phyloP scores from a whole-genome alignment of 2,888 invertebrate species.

The Eupeodes luniger region DNA sequence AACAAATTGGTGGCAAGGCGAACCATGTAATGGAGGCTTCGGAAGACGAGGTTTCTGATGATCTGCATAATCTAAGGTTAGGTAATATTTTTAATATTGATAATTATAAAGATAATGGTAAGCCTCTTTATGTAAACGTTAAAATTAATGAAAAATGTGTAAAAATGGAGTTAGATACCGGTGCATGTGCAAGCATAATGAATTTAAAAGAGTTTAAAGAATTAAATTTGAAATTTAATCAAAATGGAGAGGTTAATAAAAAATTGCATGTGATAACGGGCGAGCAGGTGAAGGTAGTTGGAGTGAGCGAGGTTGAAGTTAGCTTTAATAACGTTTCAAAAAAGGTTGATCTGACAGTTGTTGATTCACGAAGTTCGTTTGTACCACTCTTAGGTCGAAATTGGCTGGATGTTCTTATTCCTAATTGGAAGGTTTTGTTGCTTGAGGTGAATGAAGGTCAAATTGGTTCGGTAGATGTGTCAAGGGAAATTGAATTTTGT shows the following conservation, averaged over 20 bases:
- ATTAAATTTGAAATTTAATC: conserved; percentile 6
- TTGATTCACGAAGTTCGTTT: conserved; percentile 20
- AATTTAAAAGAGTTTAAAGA: conserved; percentile 14
- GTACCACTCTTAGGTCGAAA: conserved; percentile 27
- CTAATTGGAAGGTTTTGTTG: not conserved
- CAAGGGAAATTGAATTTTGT: conserved; percentile 6
- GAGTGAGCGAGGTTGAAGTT: conserved; percentile 16
- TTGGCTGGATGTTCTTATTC: conserved; percentile 20
- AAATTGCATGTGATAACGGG: conserved; percentile 40
- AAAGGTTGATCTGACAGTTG: not conserved
- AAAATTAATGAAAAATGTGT: conserved; percentile 7
- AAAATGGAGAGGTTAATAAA: not conserved
- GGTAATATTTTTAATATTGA: conserved; percentile 12
- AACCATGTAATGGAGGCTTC: conserved; percentile 8
- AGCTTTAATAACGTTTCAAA: not conserved
- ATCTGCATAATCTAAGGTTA: conserved; percentile 37
- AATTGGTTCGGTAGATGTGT: not conserved
- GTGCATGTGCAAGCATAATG: conserved; percentile 38
- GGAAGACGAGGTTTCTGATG: not conserved
- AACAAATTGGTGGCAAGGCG: not conserved
- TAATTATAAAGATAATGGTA: not conserved
- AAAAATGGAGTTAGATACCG: conserved; percentile 22
- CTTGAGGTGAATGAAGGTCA: not conserved
- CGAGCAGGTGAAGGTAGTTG: conserved; percentile 2
- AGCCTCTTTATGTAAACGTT: conserved; percentile 27